Evolutionary conservation across 2,888 invertebrate species (phyloP).

Genomic region (Chalcis sispes): DNA sequence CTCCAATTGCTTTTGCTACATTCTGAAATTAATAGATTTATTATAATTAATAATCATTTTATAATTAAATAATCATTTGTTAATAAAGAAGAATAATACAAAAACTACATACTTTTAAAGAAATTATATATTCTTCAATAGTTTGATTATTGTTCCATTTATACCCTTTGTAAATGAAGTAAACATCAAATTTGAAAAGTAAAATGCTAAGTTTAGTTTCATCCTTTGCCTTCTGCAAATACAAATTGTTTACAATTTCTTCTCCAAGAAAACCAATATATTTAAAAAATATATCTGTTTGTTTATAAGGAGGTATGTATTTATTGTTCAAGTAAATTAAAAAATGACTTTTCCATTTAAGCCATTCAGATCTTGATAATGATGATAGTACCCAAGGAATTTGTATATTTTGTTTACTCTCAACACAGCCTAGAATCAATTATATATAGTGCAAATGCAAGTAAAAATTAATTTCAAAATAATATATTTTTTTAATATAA

Average conservation of each 20-base stretch:
- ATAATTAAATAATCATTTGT: neutral
- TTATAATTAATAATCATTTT: neutral
- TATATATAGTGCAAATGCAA: no score
- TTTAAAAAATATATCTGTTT: slow-evolving; percentile 15
- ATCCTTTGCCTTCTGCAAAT: neutral
- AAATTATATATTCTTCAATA: slow-evolving; percentile 30
- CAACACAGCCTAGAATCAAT: neutral
- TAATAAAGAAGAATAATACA: neutral
- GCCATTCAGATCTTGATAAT: slow-evolving; percentile 39
- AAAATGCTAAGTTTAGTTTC: slow-evolving; percentile 19
- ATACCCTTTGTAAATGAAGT: slow-evolving; percentile 35
- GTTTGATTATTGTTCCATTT: slow-evolving; percentile 21
- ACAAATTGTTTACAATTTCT: slow-evolving; percentile 38
- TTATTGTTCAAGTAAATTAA: slow-evolving; percentile 30
- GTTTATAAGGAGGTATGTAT: slow-evolving; percentile 39
- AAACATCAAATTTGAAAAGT: slow-evolving; percentile 47
- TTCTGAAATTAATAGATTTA: slow-evolving; percentile 15
- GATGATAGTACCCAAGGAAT: slow-evolving; percentile 27
- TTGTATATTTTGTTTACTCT: neutral
- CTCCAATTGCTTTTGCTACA: slow-evolving; percentile 19
- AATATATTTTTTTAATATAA: no score
- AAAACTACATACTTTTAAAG: slow-evolving; percentile 33
- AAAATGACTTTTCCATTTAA: slow-evolving; percentile 37
- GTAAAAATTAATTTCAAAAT: no score
- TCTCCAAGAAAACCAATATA: slow-evolving; percentile 31